Evolutionary conservation across 1,140 invertebrate genomes (phyloP).

Genomic region (Liolophura sinensis): DNA sequence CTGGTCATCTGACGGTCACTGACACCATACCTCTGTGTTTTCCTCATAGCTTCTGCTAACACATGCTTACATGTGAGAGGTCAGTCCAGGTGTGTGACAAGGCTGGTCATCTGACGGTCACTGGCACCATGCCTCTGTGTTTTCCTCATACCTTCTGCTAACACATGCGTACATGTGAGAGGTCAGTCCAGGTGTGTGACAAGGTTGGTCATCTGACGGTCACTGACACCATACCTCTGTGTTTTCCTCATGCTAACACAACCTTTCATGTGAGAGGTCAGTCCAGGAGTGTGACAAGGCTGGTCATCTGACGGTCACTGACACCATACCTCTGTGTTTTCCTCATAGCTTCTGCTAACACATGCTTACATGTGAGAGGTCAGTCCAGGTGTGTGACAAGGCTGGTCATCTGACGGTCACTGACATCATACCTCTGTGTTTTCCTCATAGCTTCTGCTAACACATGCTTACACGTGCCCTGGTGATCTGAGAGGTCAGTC

Average conservation of each 20-base stretch:
- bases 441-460: slow-evolving; percentile 39
- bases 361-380: slow-evolving; percentile 53
- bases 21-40: slow-evolving; percentile 24
- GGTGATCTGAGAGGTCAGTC: slow-evolving; percentile 20
- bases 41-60: slow-evolving; percentile 38
- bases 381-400: slow-evolving; percentile 36
- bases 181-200: slow-evolving; percentile 35
- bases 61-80: slow-evolving; percentile 40
- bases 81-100: slow-evolving; percentile 38
- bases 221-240: slow-evolving; percentile 27
- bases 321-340: slow-evolving; percentile 26
- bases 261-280: slow-evolving; percentile 54
- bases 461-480: slow-evolving; percentile 43
- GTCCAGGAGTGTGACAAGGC: slow-evolving; percentile 32
- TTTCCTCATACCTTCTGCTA: slow-evolving; percentile 37
- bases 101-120: slow-evolving; percentile 36
- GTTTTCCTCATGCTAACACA: slow-evolving; percentile 35
- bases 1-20: slow-evolving; percentile 36
- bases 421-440: slow-evolving; percentile 26
- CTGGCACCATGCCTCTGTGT: slow-evolving; percentile 25
- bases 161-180: slow-evolving; percentile 40
- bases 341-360: slow-evolving; percentile 40
- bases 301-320: slow-evolving; percentile 35
- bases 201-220: slow-evolving; percentile 37
- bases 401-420: slow-evolving; percentile 36